A percentile compares a stretch with the other conserved stretches of the same genome.
phyloP scores from a whole-genome alignment of 2,888 invertebrate genomes.

The Podabrus alpinus region DNA sequence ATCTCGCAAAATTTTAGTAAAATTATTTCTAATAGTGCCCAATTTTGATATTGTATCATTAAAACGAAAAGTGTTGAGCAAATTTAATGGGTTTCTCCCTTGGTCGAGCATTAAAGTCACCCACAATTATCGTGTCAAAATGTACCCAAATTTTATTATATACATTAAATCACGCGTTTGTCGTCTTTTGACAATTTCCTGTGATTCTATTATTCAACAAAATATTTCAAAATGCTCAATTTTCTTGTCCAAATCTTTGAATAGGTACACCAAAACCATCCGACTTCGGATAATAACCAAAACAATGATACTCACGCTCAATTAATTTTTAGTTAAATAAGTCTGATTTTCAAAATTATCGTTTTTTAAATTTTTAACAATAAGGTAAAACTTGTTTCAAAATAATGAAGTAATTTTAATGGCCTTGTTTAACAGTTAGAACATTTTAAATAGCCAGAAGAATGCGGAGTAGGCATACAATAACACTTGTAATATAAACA shows the following conservation, averaged over 20 bases:
- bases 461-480: not conserved
- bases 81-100: not conserved
- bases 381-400: not conserved
- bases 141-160: not conserved
- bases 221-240: not conserved
- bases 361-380: not conserved
- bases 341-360: not conserved
- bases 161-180: not conserved
- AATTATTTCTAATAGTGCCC: too few species aligned
- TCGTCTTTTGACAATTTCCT: not conserved
- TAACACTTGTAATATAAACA: not conserved
- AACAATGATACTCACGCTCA: not conserved
- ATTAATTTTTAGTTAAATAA: not conserved
- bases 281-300: not conserved
- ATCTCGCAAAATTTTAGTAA: too few species aligned
- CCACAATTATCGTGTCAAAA: not conserved
- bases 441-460: not conserved
- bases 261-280: not conserved
- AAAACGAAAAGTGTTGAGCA: not conserved
- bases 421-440: not conserved
- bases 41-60: not conserved
- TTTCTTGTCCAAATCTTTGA: not conserved
- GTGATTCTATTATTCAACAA: not conserved
- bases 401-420: not conserved
- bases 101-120: not conserved